These are phyloP conservation scores for Malacoraja senta DNA, from an alignment of 2,797 vertebrate genomes.

Conservation along the genomic window DNA sequence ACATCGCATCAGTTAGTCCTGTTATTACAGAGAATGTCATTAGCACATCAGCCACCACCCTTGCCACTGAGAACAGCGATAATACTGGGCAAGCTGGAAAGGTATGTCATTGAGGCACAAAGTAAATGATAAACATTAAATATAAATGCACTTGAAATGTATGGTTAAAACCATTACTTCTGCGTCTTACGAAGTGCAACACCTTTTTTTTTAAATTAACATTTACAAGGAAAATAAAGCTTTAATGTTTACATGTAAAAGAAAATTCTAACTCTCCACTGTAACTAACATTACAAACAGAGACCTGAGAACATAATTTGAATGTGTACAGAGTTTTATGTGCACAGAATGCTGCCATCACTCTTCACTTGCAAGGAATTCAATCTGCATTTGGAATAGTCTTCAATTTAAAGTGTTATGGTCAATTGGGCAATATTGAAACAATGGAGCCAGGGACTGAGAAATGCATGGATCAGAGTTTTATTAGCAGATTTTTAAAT, in stretches of 20 bases:
- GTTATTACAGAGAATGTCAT: slow-evolving; percentile 45
- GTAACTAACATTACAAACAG: neutral
- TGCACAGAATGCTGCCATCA: neutral
- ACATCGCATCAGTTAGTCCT: slow-evolving; percentile 44
- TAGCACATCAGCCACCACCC: slow-evolving; percentile 39
- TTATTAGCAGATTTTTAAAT: neutral
- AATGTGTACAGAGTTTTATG: neutral
- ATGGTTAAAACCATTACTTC: neutral
- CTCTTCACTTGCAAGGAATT: neutral
- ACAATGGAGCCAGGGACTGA: neutral
- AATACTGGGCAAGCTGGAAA: slow-evolving; percentile 11
- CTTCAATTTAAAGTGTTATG: neutral
- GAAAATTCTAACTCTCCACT: neutral
- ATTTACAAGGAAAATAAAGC: neutral
- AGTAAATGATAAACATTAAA: neutral
- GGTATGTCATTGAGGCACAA: slow-evolving; percentile 12
- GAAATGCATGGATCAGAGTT: neutral
- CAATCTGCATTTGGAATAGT: neutral
- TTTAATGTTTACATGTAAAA: neutral
- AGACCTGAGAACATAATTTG: neutral
- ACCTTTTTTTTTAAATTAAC: neutral
- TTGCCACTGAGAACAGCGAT: slow-evolving; percentile 19
- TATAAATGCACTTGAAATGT: neutral
- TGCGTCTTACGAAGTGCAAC: neutral
- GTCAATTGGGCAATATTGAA: neutral